A percentile compares a stretch with the other conserved stretches of the same genome.
Conservation (phyloP, 1,140 invertebrate species). For the Brachionus manjavacas region DNA sequence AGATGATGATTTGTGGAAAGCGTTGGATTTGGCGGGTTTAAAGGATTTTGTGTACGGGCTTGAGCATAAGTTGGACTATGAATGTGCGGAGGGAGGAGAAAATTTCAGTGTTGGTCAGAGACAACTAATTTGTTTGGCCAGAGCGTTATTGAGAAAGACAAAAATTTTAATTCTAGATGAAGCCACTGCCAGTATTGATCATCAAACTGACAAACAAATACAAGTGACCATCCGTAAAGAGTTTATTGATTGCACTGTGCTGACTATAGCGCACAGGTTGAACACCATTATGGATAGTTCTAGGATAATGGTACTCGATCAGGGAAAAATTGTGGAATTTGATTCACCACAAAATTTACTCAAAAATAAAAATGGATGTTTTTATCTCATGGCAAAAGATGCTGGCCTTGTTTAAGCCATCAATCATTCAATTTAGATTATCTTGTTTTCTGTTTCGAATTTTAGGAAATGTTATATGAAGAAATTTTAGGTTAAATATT, state of each 20-base stretch:
- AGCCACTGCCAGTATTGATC: slow-evolving; percentile 58
- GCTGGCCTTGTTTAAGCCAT: slow-evolving; percentile 1
- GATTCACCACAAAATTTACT: slow-evolving; percentile 70
- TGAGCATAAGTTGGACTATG: slow-evolving; percentile 40
- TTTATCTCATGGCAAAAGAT: slow-evolving; percentile 51
- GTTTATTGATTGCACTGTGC: slow-evolving; percentile 56
- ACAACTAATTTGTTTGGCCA: slow-evolving; percentile 62
- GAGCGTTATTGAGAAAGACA: slow-evolving; percentile 62
- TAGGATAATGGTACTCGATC: slow-evolving; percentile 69
- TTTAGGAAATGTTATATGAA: slow-evolving; percentile 3
- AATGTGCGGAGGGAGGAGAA: slow-evolving; percentile 39
- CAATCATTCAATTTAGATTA: background rate
- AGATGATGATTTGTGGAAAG: slow-evolving; percentile 68
- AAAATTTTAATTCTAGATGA: slow-evolving; percentile 72
- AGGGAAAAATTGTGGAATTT: slow-evolving; percentile 72
- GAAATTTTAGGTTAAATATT: background rate
- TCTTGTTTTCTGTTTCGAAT: background rate
- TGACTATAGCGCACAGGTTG: slow-evolving; percentile 59
- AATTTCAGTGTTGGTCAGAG: slow-evolving; percentile 58
- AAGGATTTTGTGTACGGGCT: slow-evolving; percentile 52
- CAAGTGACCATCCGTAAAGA: slow-evolving; percentile 55
- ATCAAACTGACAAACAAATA: slow-evolving; percentile 57
- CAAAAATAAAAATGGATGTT: slow-evolving; percentile 63
- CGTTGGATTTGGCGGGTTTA: slow-evolving; percentile 49
- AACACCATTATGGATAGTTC: slow-evolving; percentile 58